These are phyloP conservation scores for Anodontia alba DNA, from an alignment of 2,888 invertebrate species.

Conservation along the genomic window DNA sequence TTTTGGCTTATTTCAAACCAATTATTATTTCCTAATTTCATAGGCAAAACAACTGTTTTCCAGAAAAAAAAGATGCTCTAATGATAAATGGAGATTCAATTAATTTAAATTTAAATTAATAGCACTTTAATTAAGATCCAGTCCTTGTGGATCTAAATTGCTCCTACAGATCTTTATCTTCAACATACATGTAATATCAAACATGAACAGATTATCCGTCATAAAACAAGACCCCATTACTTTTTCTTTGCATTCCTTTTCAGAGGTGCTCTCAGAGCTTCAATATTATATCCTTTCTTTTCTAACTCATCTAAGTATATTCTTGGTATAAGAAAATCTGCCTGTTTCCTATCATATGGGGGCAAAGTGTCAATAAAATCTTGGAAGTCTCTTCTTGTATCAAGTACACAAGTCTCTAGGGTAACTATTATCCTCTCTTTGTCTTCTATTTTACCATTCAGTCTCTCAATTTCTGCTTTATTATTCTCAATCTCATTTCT, in stretches of 20 bases:
- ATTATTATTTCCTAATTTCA: no score
- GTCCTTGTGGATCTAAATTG: no score
- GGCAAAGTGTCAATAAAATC: conserved; percentile 74
- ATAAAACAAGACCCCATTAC: no score
- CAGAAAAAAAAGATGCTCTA: no score
- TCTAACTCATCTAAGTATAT: conserved; percentile 75
- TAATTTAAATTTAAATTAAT: no score
- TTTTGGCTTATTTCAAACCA: no score
- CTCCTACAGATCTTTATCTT: no score
- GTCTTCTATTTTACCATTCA: conserved; percentile 54
- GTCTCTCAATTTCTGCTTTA: conserved; percentile 49
- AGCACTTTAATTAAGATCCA: no score
- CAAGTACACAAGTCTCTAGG: conserved; percentile 67
- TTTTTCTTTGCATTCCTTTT: conserved; percentile 36
- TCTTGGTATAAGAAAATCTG: conserved; percentile 73
- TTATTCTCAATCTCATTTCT: conserved; percentile 55
- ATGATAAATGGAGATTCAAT: no score
- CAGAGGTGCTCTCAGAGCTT: conserved; percentile 38
- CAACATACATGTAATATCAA: no score
- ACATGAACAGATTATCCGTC: no score
- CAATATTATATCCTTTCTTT: conserved; percentile 52
- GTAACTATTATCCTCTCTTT: conserved; percentile 60
- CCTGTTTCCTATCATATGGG: conserved; percentile 67
- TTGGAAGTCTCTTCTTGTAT: conserved; percentile 71
- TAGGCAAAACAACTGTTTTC: no score